Conservation (phyloP, 2,888 invertebrate species). For the Corbicula japonica region DNA sequence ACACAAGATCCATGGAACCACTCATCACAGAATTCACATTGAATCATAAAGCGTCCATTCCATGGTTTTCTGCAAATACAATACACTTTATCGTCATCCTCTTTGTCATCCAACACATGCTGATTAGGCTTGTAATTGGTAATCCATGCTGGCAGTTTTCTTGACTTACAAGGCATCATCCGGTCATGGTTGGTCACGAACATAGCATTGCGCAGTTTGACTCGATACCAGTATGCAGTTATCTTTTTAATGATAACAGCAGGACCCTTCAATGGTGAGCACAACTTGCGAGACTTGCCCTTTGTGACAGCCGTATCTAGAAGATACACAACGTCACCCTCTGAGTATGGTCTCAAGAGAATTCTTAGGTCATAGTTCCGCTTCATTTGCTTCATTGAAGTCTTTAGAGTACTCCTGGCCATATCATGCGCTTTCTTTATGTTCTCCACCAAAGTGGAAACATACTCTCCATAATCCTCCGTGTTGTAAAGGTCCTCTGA, state of each 20-base stretch:
- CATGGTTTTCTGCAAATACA: slow-evolving; percentile 45
- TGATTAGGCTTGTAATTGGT: neutral
- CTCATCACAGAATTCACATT: slow-evolving; percentile 47
- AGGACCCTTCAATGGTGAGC: slow-evolving; percentile 53
- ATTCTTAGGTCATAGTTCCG: slow-evolving; percentile 15
- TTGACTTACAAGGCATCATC: slow-evolving; percentile 33
- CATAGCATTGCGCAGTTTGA: slow-evolving; percentile 35
- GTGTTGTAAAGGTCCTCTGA: too few relatives aligned
- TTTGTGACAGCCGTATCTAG: slow-evolving; percentile 41
- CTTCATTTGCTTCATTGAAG: slow-evolving; percentile 31
- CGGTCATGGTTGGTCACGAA: slow-evolving; percentile 39
- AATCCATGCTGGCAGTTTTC: slow-evolving; percentile 41
- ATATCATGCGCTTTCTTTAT: too few relatives aligned
- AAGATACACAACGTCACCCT: slow-evolving; percentile 35
- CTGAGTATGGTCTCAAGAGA: slow-evolving; percentile 4
- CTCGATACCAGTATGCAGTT: slow-evolving; percentile 31
- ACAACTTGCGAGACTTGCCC: slow-evolving; percentile 40
- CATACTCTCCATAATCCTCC: too few relatives aligned
- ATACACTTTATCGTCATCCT: slow-evolving; percentile 7
- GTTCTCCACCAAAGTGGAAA: too few relatives aligned
- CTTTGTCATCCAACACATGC: too few relatives aligned
- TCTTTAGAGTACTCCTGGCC: too few relatives aligned
- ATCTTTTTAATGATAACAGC: slow-evolving; percentile 39
- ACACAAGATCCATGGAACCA: slow-evolving; percentile 55
- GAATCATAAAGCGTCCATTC: slow-evolving; percentile 48